Evolutionary conservation across 2,888 invertebrate species (phyloP).

Genomic region (Heteromyza rotundicornis): DNA sequence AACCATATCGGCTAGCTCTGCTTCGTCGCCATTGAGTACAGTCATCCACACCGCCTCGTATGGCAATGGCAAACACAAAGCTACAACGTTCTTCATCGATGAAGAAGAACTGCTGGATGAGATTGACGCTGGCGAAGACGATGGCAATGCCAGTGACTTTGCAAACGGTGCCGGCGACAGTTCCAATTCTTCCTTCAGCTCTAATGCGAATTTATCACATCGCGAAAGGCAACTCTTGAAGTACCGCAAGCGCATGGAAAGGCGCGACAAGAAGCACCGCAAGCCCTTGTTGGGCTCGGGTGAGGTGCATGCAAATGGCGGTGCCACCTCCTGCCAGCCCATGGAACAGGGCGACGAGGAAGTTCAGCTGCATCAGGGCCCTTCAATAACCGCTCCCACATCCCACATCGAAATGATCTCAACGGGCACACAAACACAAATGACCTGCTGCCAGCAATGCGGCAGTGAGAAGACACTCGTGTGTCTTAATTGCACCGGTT

Average conservation of each 20-base stretch:
- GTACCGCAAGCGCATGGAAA: constrained; percentile 62
- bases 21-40: no score
- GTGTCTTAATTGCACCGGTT: constrained; percentile 53
- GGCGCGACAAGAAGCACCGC: constrained; percentile 58
- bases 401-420: constrained; percentile 58
- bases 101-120: constrained; percentile 19
- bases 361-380: constrained; percentile 13
- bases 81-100: constrained; percentile 76
- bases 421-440: constrained; percentile 61
- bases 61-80: constrained; percentile 4
- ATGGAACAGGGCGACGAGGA: constrained; percentile 51
- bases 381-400: constrained; percentile 8
- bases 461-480: constrained; percentile 59
- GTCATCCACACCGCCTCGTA: no score
- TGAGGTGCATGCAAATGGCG: constrained; percentile 8
- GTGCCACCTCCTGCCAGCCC: constrained; percentile 30
- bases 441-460: constrained; percentile 52
- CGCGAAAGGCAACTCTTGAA: constrained; percentile 61
- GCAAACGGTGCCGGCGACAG: constrained; percentile 27
- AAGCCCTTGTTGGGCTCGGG: constrained; percentile 31
- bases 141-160: constrained; percentile 26
- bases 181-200: constrained; percentile 12
- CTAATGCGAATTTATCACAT: constrained; percentile 44
- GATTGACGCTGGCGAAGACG: constrained; percentile 21
- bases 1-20: no score